Evolutionary conservation across 2,113 vertebrate species (phyloP), one percentile per base, ranked within the genome.

Genomic region (Lipophrys pholis): DNA sequence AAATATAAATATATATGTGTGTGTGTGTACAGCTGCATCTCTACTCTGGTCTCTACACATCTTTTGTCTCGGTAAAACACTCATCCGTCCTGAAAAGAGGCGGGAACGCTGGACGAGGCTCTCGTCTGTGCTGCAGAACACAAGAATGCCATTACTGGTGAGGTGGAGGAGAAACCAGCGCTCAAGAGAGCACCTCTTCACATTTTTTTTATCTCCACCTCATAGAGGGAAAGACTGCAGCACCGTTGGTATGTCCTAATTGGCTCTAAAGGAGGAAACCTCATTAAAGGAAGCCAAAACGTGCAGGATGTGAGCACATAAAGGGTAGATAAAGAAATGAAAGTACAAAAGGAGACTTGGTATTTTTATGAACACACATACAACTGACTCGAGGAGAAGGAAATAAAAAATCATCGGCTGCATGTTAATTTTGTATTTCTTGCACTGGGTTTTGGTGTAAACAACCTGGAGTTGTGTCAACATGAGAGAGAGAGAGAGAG

Each of bases 181-280:
- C 21, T 30, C 21, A 30, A 30, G n/a, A 5, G 1, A 1, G 64
- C 6, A 73, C 40, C 45, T 8, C 54, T 69, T 64, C 8, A 57
- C 10, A 35, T 60, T 51, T 76, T 68, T 69, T 76, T 68, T 69
- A 69, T 81, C 77, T 81, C 17, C 43, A 43, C 54, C 62, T 59
- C 46, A 60, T 6, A 43, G 45, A 62, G 42, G 10, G n/a, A 30
- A 17, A 59, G 48, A 48, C 21, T 30, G 21, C 21, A 30, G 21
- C 21, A 16, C 60, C 7, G 14, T 45, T 21, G 62, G 74, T 67
- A 36, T 78, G 80, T 80, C 43, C 16, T 88, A 81, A 86, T 79
- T 78, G 61, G 64, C 46, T 74, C 49, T 56, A 16, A 30, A 11
- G 45, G 62, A 53, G 45, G 36, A 14, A 52, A 38, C 21, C 21